Conservation (phyloP, 2,113 vertebrate species). For the Bubalus kerabau region DNA sequence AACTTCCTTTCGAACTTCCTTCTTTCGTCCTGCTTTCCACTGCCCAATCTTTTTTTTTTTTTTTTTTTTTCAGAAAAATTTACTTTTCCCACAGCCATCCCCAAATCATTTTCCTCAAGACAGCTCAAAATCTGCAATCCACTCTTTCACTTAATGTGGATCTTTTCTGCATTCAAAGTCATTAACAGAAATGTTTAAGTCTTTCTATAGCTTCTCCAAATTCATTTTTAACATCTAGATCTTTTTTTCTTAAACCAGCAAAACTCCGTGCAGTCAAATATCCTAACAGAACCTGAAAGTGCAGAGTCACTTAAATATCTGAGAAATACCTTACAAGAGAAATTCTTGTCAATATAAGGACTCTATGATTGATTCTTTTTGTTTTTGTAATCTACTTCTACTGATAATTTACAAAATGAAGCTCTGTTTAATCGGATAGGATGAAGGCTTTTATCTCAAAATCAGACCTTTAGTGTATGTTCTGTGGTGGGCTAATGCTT, state of each 20-base stretch:
- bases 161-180: background rate
- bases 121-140: background rate
- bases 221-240: background rate
- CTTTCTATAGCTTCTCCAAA: background rate
- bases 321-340: constrained; percentile 6
- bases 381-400: background rate
- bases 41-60: background rate
- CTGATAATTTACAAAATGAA: background rate
- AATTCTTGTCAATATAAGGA: background rate
- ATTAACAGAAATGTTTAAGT: background rate
- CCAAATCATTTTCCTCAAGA: background rate
- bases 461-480: background rate
- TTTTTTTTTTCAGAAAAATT: background rate
- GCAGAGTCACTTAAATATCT: background rate
- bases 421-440: background rate
- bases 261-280: background rate
- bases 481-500: background rate
- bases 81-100: background rate
- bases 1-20: background rate
- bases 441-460: background rate
- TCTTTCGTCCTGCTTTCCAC: background rate
- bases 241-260: background rate
- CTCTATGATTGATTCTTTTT: background rate
- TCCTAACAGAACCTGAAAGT: background rate
- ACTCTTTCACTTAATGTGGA: background rate